Base-by-base conservation (phyloP, 2,113 vertebrate species). In the Pleuronectes platessa region DNA sequence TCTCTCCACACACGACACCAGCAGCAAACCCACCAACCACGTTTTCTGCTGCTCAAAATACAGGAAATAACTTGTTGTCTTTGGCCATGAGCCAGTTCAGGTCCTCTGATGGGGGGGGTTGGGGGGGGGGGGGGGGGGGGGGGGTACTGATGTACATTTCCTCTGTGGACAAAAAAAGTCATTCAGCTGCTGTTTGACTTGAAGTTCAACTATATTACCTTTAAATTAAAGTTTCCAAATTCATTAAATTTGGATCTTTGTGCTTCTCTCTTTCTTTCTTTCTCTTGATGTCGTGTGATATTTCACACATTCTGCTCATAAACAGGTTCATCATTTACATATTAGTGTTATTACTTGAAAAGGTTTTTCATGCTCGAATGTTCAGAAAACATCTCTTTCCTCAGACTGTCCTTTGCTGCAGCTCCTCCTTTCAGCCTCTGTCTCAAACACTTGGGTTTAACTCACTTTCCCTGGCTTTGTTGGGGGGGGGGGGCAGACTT, bases 221-320 rank as follows among this genome's bases (percentile, higher is more conserved):
- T 1, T n/a, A 64, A 55, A 20, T 18, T 61, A 13, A 63, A 40
- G 51, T 20, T 12, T 21, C 49, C 37, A 51, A 58, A 66, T 58
- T 18, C 42, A 56, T 23, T 27, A n/a, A 9, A 49, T 49, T 4
- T 18, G 13, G 47, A 49, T 31, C 31, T 1, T 31, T 47, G 77
- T 86, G 72, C 58, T 67, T 74, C 45, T 81, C 78, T 83, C 66
- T 68, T 18, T 69, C 67, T 81, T 80, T 83, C 66, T 68, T 18
- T 69, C 67, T 85, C 12, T 70, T 81, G 51, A 40, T 64, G 35
- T 20, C 42, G 40, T 15, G 63, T 55, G 11, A 40, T 40, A 12
- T 40, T 31, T 31, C 31, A 31, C 10, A 12, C 37, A 40, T 40
- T 12, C 37, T 40, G 37, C 11, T 40, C 37, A 40, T 40, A 31